Percentiles rank a stretch among this genome's conserved stretches.
phyloP scores from a whole-genome alignment of 1,140 invertebrate species.

The Eriocheir sinensis region DNA sequence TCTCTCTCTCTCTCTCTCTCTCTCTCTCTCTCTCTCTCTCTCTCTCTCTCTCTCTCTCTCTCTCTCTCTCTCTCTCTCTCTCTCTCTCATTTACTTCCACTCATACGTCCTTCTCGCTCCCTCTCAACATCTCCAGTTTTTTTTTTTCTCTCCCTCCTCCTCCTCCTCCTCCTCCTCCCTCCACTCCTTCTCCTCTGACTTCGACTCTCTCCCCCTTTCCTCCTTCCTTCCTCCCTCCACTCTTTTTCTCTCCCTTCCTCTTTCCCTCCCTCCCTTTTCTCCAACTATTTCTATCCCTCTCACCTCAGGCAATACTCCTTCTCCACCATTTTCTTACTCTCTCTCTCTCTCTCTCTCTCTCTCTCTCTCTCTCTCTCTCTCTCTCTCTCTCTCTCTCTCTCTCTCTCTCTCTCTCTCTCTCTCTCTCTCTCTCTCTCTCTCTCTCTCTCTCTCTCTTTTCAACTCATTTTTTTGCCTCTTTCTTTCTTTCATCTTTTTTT shows the following conservation, averaged over 20 bases:
- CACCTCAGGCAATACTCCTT: too few relatives aligned
- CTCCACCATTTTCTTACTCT: too few relatives aligned
- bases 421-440: not conserved
- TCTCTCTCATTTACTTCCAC: not conserved
- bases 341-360: not conserved
- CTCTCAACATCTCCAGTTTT: not conserved
- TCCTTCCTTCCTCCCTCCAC: not conserved
- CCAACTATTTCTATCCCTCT: too few relatives aligned
- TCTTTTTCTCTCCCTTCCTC: not conserved
- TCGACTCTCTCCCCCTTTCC: not conserved
- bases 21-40: not conserved
- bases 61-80: constrained; percentile 25
- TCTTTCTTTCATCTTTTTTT: not conserved
- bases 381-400: not conserved
- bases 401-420: not conserved
- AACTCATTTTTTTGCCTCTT: too few relatives aligned
- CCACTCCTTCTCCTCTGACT: not conserved
- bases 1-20: not conserved
- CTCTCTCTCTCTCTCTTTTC: not conserved
- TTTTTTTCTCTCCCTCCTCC: not conserved
- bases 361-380: not conserved
- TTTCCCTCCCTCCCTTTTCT: not conserved
- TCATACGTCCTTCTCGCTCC: not conserved
- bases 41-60: constrained; percentile 29
- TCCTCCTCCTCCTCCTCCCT: not conserved